These are phyloP conservation scores for Stichopus chloronotus DNA, from an alignment of 35 echinoderm and acorn worm genomes.

Conservation along the genomic window DNA sequence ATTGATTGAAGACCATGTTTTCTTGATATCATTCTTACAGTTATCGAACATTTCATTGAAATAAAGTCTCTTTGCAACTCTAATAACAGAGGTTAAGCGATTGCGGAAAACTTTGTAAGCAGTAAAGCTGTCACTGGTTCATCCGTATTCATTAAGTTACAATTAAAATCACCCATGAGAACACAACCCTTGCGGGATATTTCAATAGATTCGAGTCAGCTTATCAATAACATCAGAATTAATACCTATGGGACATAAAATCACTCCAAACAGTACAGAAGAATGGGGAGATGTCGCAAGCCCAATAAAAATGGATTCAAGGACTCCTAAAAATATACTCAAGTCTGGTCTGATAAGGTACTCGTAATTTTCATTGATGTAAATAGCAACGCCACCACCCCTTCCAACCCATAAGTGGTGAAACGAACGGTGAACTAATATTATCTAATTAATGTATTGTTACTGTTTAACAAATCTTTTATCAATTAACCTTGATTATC, in stretches of 20 bases:
- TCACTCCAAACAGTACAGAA: constrained; percentile 4
- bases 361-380: background rate
- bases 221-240: too few relatives aligned
- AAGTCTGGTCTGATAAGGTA: background rate
- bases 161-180: too few relatives aligned
- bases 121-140: too few relatives aligned
- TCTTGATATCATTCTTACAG: constrained; percentile 23
- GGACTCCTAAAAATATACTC: background rate
- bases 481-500: too few relatives aligned
- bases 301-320: too few relatives aligned
- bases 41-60: background rate
- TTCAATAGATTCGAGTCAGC: too few relatives aligned
- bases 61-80: constrained; percentile 12
- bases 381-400: background rate
- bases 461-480: too few relatives aligned
- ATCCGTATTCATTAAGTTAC: too few relatives aligned
- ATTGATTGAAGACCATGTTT: constrained; percentile 14
- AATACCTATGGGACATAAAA: too few relatives aligned
- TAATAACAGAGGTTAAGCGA: constrained; percentile 9
- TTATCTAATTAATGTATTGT: too few relatives aligned
- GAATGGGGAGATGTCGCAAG: constrained; percentile 6
- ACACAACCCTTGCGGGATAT: too few relatives aligned
- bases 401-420: background rate
- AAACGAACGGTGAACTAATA: too few relatives aligned
- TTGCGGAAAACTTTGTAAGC: constrained; percentile 19